Conservation (phyloP, 2,888 invertebrate genomes). For the Bellardia bayeri region DNA sequence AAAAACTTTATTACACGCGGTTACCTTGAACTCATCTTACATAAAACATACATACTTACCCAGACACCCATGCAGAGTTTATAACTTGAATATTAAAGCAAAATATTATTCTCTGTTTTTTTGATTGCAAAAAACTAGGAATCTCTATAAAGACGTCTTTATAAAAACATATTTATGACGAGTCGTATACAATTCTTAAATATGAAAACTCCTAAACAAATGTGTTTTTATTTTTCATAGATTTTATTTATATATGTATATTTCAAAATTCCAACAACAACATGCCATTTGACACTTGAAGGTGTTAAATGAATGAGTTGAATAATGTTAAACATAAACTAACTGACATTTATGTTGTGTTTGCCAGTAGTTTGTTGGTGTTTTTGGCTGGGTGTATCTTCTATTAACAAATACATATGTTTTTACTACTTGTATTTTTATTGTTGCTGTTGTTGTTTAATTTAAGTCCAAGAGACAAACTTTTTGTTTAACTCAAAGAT, state of each 20-base stretch:
- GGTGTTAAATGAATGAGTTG: conserved; percentile 56
- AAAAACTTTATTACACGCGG: conserved; percentile 60
- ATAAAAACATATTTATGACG: conserved; percentile 5
- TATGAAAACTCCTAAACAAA: neutral
- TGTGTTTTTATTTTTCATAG: conserved; percentile 2
- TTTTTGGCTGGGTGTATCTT: conserved; percentile 22
- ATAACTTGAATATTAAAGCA: neutral
- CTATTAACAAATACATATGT: conserved; percentile 30
- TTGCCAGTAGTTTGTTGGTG: neutral
- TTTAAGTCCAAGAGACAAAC: conserved; percentile 1
- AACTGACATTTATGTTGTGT: conserved; percentile 43
- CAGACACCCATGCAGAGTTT: conserved; percentile 1
- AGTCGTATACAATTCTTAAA: neutral
- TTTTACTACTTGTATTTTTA: neutral
- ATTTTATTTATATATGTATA: conserved; percentile 20
- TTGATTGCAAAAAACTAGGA: conserved; percentile 7
- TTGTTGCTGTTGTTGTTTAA: conserved; percentile 4
- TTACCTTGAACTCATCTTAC: conserved; percentile 65
- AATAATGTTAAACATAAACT: conserved; percentile 46
- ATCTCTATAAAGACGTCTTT: conserved; percentile 26
- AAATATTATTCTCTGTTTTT: neutral
- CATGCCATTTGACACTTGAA: conserved; percentile 62
- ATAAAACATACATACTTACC: neutral
- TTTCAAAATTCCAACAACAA: conserved; percentile 26
- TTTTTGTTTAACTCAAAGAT: conserved; percentile 3